A percentile compares a stretch with the other conserved stretches of the same genome.
These are phyloP conservation scores for Nomada fabriciana DNA, from an alignment of 2,888 invertebrate species.

Conservation along the genomic window DNA sequence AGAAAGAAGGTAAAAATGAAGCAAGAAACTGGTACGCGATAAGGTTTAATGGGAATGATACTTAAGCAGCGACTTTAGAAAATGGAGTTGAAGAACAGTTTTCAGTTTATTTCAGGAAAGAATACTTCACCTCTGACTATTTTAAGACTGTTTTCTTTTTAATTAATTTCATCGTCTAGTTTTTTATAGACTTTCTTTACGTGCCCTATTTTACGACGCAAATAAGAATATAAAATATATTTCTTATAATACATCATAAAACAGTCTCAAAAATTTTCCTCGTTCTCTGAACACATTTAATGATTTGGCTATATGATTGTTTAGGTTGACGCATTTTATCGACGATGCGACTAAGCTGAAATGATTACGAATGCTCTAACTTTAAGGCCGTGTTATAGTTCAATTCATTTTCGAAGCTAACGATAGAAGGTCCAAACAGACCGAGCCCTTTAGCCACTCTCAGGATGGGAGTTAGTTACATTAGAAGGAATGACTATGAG, in stretches of 20 bases:
- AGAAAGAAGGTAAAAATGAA: not conserved
- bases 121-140: too few relatives aligned
- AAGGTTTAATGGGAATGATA: not conserved
- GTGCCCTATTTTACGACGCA: too few relatives aligned
- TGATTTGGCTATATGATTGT: not conserved
- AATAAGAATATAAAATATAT: too few relatives aligned
- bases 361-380: conserved; percentile 44
- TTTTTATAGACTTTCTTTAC: too few relatives aligned
- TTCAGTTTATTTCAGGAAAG: too few relatives aligned
- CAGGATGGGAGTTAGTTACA: conserved; percentile 62
- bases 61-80: too few relatives aligned
- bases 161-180: too few relatives aligned
- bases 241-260: not conserved
- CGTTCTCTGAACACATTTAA: not conserved
- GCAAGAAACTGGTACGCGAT: not conserved
- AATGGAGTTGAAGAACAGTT: too few relatives aligned
- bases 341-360: conserved; percentile 20
- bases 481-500: conserved; percentile 65
- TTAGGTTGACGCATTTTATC: not conserved
- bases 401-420: conserved; percentile 49
- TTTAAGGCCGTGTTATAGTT: conserved; percentile 35
- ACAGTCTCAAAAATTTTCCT: not conserved
- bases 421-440: conserved; percentile 38
- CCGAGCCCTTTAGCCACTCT: conserved; percentile 48
- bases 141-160: too few relatives aligned